Base-by-base conservation (phyloP, 2,797 vertebrate genomes). In the Philypnodon macrostomus region DNA sequence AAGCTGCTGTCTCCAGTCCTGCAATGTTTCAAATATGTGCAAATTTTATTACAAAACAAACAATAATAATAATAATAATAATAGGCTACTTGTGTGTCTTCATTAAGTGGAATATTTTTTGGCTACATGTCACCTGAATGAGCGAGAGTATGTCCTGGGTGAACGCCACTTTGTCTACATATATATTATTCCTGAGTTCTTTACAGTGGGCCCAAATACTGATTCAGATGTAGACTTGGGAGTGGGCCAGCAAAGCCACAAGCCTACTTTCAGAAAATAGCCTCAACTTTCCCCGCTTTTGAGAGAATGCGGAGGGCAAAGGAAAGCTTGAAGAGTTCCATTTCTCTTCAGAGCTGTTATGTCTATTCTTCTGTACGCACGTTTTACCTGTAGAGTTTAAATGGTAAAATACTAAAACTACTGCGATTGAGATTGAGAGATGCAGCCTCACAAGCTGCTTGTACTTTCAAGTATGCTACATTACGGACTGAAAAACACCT, bases 401-500 rank as follows among this genome's bases (percentile, higher is more conserved):
- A 47, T 2, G 12, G 32, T 52, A 19, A 70, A 73, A 82, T 53
- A 67, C 75, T 71, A 63, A 66, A 63, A 44, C n/a, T 70, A 45
- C 66, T 70, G 71, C 78, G n/a, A n/a, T 70, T 53, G 66, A 38
- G 67, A n/a, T n/a, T n/a, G n/a, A 76, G 53, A 47, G 70, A 67
- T 73, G 73, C 59, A 41, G 57, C 47, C 71, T 79, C 79, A 70
- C 73, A 53, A 79, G 77, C 81, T 31, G 58, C 66, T 70, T 79
- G 61, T 61, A 83, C 63, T 79, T 90, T 90, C 88, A 90, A 90
- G 88, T 90, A 87, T 87, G 87, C 88, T 90, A 90, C 87, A 85
- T 89, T 46, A 85, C 36, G 49, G 73, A 79, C 58, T 78, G 60
- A 59, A 78, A 61, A 69, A 69, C 46, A 69, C n/a, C 6, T 38